Conservation (phyloP, 2,797 vertebrate species). For the Sciurus carolinensis region DNA sequence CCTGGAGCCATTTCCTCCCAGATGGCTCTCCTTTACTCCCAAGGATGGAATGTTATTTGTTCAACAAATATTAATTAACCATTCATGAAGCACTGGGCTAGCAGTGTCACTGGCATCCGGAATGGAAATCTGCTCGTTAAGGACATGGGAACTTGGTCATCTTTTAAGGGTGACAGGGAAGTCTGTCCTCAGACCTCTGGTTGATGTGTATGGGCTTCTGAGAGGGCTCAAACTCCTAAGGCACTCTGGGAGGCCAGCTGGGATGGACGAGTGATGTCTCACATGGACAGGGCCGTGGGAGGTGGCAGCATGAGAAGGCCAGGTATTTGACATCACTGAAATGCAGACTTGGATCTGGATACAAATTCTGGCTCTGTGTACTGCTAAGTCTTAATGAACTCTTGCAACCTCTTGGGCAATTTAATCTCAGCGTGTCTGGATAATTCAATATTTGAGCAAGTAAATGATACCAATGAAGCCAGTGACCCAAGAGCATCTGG, state of each 20-base stretch:
- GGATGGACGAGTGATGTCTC: not conserved
- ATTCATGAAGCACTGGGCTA: not conserved
- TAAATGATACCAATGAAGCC: not conserved
- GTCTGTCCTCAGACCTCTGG: not conserved
- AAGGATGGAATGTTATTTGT: conserved; percentile 23
- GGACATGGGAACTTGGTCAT: not conserved
- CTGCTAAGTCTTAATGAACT: not conserved
- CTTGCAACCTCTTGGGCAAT: not conserved
- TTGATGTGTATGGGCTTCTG: not conserved
- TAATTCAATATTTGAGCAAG: not conserved
- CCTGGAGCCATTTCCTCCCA: conserved; percentile 32
- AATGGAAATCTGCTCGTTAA: not conserved
- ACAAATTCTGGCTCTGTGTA: not conserved
- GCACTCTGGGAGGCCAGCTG: not conserved
- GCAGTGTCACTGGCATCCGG: not conserved
- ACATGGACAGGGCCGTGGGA: fast-evolving
- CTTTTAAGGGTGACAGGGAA: not conserved
- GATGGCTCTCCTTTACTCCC: not conserved
- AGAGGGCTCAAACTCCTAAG: not conserved
- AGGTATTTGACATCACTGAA: not conserved
- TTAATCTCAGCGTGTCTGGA: not conserved
- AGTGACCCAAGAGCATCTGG: not conserved
- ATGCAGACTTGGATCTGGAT: not conserved
- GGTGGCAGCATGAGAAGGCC: not conserved
- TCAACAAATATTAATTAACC: conserved; percentile 36